Evolutionary conservation across 1,140 invertebrate genomes (phyloP).

Genomic region (Tigriopus japonicus): DNA sequence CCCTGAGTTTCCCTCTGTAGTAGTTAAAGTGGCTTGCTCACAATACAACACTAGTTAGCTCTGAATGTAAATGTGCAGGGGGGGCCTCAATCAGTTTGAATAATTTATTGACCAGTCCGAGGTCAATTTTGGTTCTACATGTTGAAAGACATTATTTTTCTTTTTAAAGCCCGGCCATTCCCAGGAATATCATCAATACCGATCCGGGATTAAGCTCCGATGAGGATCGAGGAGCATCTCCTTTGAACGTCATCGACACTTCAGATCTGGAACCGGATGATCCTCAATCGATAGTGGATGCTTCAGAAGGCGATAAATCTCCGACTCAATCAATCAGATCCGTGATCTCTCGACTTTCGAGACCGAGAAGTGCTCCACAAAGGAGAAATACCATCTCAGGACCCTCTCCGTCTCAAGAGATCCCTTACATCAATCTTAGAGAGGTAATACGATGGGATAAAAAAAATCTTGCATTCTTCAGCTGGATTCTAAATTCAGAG

Average conservation of each 20-base stretch:
- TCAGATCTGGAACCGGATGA: not conserved
- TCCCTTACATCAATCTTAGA: slow-evolving; percentile 6
- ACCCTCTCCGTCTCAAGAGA: not conserved
- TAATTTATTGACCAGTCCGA: not conserved
- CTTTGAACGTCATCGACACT: not conserved
- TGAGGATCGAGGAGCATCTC: not conserved
- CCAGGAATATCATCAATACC: not conserved
- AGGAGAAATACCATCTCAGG: slow-evolving; percentile 8
- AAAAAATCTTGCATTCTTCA: no score
- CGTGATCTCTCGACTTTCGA: not conserved
- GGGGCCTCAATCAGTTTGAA: not conserved
- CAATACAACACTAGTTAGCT: not conserved
- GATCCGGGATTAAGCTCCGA: not conserved
- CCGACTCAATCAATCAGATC: slow-evolving; percentile 8
- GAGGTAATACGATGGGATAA: not conserved
- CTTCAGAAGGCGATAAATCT: not conserved
- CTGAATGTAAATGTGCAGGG: not conserved
- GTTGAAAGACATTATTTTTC: no score
- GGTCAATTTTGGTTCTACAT: no score
- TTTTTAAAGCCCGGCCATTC: not conserved
- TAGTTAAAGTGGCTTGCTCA: not conserved
- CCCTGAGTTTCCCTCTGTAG: not conserved
- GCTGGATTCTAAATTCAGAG: no score
- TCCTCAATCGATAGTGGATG: not conserved
- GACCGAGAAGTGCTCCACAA: slow-evolving; percentile 6